phyloP scores from a whole-genome alignment of 2,113 vertebrate genomes.

The Merops nubicus region DNA sequence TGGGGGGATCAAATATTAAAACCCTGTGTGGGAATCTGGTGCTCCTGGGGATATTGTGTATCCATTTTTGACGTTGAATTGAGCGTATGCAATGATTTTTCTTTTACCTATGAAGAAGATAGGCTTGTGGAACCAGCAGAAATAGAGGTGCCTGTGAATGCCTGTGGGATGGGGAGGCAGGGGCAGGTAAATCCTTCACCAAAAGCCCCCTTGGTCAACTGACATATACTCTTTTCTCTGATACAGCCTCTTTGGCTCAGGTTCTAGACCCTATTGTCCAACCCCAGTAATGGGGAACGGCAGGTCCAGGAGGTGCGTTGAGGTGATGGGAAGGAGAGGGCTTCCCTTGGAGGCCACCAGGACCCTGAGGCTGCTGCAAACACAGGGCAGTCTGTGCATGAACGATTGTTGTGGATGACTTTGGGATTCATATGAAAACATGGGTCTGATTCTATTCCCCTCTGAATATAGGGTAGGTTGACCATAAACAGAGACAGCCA shows the following conservation, averaged over 20 bases:
- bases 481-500: not conserved
- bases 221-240: not conserved
- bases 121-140: not conserved
- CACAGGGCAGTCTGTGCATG: accelerated
- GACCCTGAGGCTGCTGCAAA: accelerated
- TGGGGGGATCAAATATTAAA: not conserved
- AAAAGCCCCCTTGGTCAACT: not conserved
- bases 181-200: not conserved
- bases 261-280: not conserved
- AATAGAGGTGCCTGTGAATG: not conserved
- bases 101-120: not conserved
- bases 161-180: not conserved
- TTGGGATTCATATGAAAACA: not conserved
- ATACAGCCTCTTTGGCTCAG: not conserved
- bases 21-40: not conserved
- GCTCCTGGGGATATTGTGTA: accelerated
- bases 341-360: not conserved
- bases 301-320: not conserved
- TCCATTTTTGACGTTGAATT: not conserved
- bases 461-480: accelerated
- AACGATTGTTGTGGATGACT: not conserved
- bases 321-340: not conserved
- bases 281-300: accelerated
- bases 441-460: accelerated
- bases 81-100: not conserved